A percentile compares a stretch with the other conserved stretches of the same genome.
Conservation (phyloP, 2,113 vertebrate species). For the Ovis canadensis region DNA sequence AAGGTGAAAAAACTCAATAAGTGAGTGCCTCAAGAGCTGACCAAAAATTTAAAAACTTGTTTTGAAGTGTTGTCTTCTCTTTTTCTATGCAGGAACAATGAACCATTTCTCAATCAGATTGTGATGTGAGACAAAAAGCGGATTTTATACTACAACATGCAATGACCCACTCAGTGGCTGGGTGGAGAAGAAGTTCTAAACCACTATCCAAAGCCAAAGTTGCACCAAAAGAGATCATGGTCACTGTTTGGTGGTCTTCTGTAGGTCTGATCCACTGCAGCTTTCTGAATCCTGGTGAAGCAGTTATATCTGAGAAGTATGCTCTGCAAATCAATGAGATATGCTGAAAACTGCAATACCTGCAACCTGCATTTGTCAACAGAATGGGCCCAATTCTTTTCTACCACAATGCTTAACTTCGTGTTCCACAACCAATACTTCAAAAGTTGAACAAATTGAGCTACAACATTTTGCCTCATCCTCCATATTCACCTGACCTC, state of each 20-base stretch:
- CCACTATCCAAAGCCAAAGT: neutral
- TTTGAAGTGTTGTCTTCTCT: neutral
- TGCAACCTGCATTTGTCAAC: neutral
- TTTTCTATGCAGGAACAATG: neutral
- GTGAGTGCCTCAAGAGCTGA: neutral
- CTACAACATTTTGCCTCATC: neutral
- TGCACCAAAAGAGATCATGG: neutral
- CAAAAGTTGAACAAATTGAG: neutral
- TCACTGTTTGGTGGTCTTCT: neutral
- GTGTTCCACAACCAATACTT: neutral
- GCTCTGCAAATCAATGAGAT: neutral
- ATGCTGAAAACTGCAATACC: neutral
- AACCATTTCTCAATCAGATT: neutral
- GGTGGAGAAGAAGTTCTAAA: neutral
- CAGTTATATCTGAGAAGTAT: neutral
- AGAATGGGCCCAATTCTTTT: neutral
- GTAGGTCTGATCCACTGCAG: neutral
- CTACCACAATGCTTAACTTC: neutral
- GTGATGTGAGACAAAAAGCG: accelerated
- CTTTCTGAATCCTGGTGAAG: neutral
- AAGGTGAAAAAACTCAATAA: neutral
- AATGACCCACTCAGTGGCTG: neutral
- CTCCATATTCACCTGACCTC: neutral
- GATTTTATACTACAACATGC: neutral
- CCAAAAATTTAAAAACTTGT: neutral